Percentiles rank a stretch among this genome's conserved stretches.
These are phyloP conservation scores for Fopius arisanus DNA, from an alignment of 1,140 invertebrate species.

Conservation along the genomic window DNA sequence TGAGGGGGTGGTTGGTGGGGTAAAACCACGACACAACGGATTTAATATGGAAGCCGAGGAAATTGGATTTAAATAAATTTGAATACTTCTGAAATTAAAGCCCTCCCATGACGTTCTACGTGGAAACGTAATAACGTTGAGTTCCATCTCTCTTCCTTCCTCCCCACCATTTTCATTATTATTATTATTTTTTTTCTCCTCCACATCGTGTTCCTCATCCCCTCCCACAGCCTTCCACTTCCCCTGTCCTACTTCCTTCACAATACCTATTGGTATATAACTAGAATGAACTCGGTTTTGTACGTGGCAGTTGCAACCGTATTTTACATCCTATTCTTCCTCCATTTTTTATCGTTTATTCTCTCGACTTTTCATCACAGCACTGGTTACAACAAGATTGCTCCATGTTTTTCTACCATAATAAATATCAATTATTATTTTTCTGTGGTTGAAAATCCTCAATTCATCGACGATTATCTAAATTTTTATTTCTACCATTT, in stretches of 20 bases:
- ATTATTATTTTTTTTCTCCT: conserved; percentile 34
- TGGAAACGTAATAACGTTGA: conserved; percentile 58
- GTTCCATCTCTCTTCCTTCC: conserved; percentile 33
- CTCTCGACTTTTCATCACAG: no score
- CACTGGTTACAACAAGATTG: no score
- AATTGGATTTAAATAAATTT: conserved; percentile 63
- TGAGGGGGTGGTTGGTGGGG: conserved; percentile 36
- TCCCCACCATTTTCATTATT: conserved; percentile 27
- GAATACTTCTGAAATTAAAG: conserved; percentile 64
- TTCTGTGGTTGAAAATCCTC: background rate
- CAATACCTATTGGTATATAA: conserved; percentile 31
- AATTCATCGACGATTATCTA: background rate
- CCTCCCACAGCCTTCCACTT: conserved; percentile 37
- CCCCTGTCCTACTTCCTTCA: conserved; percentile 29
- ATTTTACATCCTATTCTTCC: background rate
- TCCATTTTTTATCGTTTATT: background rate
- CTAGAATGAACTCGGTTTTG: conserved; percentile 14
- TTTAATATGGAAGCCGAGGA: conserved; percentile 56
- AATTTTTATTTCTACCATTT: no score
- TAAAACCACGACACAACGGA: conserved; percentile 44
- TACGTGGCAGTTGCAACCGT: conserved; percentile 12
- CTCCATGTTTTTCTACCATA: no score
- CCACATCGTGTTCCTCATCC: conserved; percentile 34
- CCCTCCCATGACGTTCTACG: conserved; percentile 57
- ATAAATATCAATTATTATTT: background rate